These are phyloP conservation scores for Candidula unifasciata DNA, from an alignment of 2,888 invertebrate genomes.

Conservation along the genomic window DNA sequence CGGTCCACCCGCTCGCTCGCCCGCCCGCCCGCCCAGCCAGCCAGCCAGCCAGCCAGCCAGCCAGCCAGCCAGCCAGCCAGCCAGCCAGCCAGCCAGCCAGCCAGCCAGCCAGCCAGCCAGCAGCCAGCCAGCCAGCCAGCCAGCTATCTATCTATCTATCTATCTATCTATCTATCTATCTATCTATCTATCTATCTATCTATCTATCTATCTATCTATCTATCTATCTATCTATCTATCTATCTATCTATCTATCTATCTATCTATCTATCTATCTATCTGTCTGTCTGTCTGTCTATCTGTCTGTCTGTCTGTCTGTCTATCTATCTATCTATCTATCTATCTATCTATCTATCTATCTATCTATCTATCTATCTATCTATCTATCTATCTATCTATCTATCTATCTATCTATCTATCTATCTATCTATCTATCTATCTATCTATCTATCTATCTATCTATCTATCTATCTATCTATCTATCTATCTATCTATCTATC, in stretches of 20 bases:
- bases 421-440: constrained; percentile 13
- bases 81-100: not conserved
- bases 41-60: too few relatives aligned
- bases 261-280: constrained; percentile 8
- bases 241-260: constrained; percentile 27
- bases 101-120: not conserved
- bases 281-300: too few relatives aligned
- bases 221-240: constrained; percentile 20
- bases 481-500: too few relatives aligned
- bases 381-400: constrained; percentile 5
- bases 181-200: constrained; percentile 26
- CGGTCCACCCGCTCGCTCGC: too few relatives aligned
- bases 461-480: not conserved
- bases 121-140: constrained; percentile 2
- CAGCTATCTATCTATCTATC: constrained; percentile 8
- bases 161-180: constrained; percentile 26
- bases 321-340: too few relatives aligned
- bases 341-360: constrained; percentile 12
- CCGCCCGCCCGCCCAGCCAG: too few relatives aligned
- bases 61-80: not conserved
- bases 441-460: not conserved
- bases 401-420: not conserved
- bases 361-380: constrained; percentile 1
- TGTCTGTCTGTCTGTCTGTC: too few relatives aligned
- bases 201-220: constrained; percentile 11